phyloP scores from a whole-genome alignment of 2,113 vertebrate species.

The Eublepharis macularius region DNA sequence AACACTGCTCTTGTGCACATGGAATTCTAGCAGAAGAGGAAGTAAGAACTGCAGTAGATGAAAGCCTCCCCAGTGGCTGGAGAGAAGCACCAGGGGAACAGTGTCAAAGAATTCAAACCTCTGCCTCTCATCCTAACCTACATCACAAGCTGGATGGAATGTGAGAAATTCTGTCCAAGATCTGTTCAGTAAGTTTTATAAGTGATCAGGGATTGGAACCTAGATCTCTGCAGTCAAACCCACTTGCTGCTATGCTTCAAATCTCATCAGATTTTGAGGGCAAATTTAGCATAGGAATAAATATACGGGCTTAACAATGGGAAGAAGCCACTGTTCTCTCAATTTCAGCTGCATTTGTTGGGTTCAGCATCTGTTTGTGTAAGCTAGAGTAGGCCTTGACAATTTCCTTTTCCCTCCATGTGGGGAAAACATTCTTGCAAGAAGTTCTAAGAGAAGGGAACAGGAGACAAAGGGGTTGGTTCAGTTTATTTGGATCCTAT shows the following conservation, averaged over 20 bases:
- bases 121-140: too few species aligned
- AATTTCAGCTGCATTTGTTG: not conserved
- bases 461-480: not conserved
- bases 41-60: too few species aligned
- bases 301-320: not conserved
- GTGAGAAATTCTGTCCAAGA: not conserved
- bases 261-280: not conserved
- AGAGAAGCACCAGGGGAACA: too few species aligned
- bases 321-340: not conserved
- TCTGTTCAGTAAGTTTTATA: not conserved
- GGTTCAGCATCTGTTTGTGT: not conserved
- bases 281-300: not conserved
- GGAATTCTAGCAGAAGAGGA: too few species aligned
- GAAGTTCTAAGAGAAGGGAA: not conserved
- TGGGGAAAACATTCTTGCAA: not conserved
- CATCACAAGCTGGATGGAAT: too few species aligned
- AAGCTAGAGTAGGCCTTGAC: not conserved
- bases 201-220: not conserved
- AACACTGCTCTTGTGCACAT: too few species aligned
- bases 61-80: too few species aligned
- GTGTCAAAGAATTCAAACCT: too few species aligned
- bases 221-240: too few species aligned
- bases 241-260: not conserved
- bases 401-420: not conserved
- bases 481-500: conserved; percentile 19